Evolutionary conservation across 2,888 invertebrate genomes (phyloP), one percentile per base, ranked within the genome.

Genomic region (Polydesmus complanatus): DNA sequence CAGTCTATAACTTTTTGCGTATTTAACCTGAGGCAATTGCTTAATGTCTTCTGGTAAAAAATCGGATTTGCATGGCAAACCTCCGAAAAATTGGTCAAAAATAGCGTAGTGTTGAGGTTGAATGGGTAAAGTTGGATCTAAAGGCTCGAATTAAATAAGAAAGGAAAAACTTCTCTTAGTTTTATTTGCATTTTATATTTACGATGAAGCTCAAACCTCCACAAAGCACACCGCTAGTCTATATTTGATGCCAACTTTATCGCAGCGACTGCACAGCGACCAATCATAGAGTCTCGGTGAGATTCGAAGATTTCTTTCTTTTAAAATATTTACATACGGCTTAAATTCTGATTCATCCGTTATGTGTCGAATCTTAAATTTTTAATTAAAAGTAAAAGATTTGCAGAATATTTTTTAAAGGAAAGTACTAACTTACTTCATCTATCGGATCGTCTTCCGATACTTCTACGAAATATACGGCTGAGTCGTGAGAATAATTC

Each of bases 231-330:
- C 77, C 14, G 85, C 86, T 54, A 79, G 75, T 63, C 80, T 77
- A 27, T 78, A 72, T 63, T 77, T 73, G 65, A 78, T 76, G 3
- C 85, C 85, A 25, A 80, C 77, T 57, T 68, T 70, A 48, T 75
- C 78, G 66, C 86, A 86, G 8, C 70, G 72, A 62, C 81, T 83
- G 70, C 86, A 86, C 27, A 77, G 72, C 5, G 81, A 80, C 86
- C 86, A 86, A 1, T 72, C 68, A 1, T 78, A 73, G 84, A 85
- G 85, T 5, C 73, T 71, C 0, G 79, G 82, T 65, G 76, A 79
- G 55, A 81, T 63, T 61, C 71, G 67, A 59, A 82, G 66, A 62
- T 68, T 68, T 27, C 67, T 74, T 70, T 69, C 50, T 79, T 78
- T 0, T 73, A 69, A 27, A 76, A 71, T 61, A 74, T 73, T 11